Evolutionary conservation across 2,888 invertebrate species (phyloP).

Genomic region (Melanostoma scalare): DNA sequence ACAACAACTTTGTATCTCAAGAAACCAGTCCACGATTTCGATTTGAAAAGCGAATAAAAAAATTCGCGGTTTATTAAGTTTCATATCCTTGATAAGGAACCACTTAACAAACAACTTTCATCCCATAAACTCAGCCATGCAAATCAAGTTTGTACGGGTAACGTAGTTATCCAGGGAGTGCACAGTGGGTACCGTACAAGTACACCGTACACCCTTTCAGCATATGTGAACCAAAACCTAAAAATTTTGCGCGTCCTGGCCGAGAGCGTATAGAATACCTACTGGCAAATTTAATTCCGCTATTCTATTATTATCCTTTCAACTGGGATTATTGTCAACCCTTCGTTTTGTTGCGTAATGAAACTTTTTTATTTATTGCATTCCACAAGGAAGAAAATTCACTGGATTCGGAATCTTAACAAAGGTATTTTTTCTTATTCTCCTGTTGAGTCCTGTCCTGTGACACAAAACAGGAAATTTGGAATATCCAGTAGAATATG

Average conservation of each 20-base stretch:
- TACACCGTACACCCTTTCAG: neutral
- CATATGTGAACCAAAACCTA: constrained; percentile 39
- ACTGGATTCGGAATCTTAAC: constrained; percentile 48
- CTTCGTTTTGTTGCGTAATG: constrained; percentile 63
- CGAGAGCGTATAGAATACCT: constrained; percentile 7
- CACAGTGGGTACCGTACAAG: neutral
- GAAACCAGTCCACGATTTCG: constrained; percentile 51
- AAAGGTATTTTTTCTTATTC: constrained; percentile 58
- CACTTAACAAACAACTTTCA: constrained; percentile 63
- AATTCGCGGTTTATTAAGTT: constrained; percentile 71
- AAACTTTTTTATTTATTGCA: constrained; percentile 62
- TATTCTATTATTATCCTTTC: constrained; percentile 70
- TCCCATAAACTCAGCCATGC: constrained; percentile 37
- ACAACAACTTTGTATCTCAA: constrained; percentile 48
- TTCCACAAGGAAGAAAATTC: constrained; percentile 43
- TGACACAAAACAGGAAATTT: constrained; percentile 28
- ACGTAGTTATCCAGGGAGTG: constrained; percentile 52
- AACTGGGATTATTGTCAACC: constrained; percentile 71
- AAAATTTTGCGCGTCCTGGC: constrained; percentile 29
- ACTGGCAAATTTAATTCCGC: constrained; percentile 68
- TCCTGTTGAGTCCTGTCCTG: constrained; percentile 19
- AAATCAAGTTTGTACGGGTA: constrained; percentile 52
- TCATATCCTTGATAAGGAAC: constrained; percentile 53
- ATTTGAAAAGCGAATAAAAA: constrained; percentile 45
- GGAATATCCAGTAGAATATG: constrained; percentile 42